Base-by-base conservation (phyloP, 2,113 vertebrate species). In the Anas platyrhynchos region DNA sequence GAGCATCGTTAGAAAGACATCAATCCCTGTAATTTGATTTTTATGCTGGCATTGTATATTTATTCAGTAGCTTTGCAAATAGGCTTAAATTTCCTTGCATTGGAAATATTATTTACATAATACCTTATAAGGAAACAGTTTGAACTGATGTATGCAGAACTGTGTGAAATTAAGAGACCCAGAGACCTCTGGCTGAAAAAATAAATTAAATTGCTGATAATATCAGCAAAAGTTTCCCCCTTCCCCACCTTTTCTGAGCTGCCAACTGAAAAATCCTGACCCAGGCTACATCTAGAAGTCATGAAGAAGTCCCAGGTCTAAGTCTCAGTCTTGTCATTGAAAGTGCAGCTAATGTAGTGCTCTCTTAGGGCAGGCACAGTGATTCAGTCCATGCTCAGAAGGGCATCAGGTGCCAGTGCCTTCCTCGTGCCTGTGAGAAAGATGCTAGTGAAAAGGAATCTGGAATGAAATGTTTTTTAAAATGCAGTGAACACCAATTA, bases 101-200 rank as follows among this genome's bases (percentile, higher is more conserved):
- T 94, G 62, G 71, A 88, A 92, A 80, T 59, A 83, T 29, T 93
- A 80, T 92, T 92, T 95, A 81, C 55, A 59, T 77, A 82, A 79
- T 79, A n/a, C 93, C 86, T 92, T 91, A 67, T 52, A 92, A 91
- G 81, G 86, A 52, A 93, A 67, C 15, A 67, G 63, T 85, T 74
- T 63, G 50, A 93, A 83, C 25, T 27, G 44, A 82, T 55, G 22
- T 10, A 46, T 43, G 41, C 44, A 84, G 58, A 89, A 59, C 41
- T 80, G 20, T 46, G 32, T 85, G 62, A 92, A 86, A 41, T 79
- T 86, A 62, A 92, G 31, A 71, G 74, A 83, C 32, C 13, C 56
- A 61, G 78, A 78, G 36, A 91, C 44, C 22, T 92, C 63, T 63
- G 77, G 22, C 13, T 91, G 74, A 93, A 93, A 96, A 96, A 92